A percentile compares a stretch with the other conserved stretches of the same genome.
These are phyloP conservation scores for Lepidurus couesii DNA, from an alignment of 1,140 invertebrate genomes.

Conservation along the genomic window DNA sequence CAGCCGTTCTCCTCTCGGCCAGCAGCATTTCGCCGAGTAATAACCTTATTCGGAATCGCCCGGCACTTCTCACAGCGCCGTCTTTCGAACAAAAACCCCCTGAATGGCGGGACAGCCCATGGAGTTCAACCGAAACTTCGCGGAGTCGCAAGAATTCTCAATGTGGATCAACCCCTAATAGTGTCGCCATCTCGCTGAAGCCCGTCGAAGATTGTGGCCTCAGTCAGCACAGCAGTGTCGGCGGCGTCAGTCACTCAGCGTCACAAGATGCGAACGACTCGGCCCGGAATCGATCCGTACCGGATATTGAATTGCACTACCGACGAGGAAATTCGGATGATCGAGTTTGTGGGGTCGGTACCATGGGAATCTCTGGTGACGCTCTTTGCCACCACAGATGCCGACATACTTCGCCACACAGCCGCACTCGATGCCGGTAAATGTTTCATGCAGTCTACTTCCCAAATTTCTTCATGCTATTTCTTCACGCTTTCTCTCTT, in stretches of 20 bases:
- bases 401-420: slow-evolving; percentile 29
- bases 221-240: slow-evolving; percentile 30
- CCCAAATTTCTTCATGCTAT: background rate
- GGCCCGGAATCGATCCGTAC: slow-evolving; percentile 59
- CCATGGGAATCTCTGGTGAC: slow-evolving; percentile 26
- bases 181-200: slow-evolving; percentile 25
- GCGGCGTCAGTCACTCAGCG: slow-evolving; percentile 19
- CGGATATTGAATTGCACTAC: slow-evolving; percentile 81
- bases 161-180: slow-evolving; percentile 30
- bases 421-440: slow-evolving; percentile 35
- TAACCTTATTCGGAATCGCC: background rate
- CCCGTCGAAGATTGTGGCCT: slow-evolving; percentile 3
- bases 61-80: slow-evolving; percentile 28
- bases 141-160: slow-evolving; percentile 34
- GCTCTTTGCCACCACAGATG: slow-evolving; percentile 12
- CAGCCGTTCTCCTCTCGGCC: background rate
- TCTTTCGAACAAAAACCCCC: slow-evolving; percentile 32
- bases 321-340: slow-evolving; percentile 44
- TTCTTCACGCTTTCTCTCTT: background rate
- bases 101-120: slow-evolving; percentile 28
- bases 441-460: slow-evolving; percentile 25
- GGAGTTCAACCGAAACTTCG: slow-evolving; percentile 33
- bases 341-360: slow-evolving; percentile 31
- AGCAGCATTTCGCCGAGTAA: background rate
- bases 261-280: slow-evolving; percentile 7